These are phyloP conservation scores for Isoperla grammatica DNA, from an alignment of 2,888 invertebrate species.

Conservation along the genomic window DNA sequence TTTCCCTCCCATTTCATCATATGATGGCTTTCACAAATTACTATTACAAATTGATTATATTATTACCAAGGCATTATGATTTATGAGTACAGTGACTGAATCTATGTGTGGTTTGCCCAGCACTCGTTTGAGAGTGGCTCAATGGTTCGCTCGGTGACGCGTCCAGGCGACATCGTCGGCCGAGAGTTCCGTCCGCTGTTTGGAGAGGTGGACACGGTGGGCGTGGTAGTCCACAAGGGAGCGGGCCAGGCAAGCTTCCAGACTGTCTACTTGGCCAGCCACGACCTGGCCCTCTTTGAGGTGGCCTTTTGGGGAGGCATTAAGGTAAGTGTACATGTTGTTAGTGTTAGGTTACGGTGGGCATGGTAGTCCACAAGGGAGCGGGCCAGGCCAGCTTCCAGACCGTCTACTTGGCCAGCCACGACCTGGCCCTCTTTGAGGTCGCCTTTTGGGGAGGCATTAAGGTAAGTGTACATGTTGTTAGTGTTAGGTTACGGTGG, in stretches of 20 bases:
- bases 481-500: slow-evolving; percentile 69
- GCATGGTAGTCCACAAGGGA: slow-evolving; percentile 56
- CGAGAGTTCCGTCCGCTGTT: slow-evolving; percentile 46
- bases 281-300: slow-evolving; percentile 48
- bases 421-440: slow-evolving; percentile 48
- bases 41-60: too few species aligned
- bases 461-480: slow-evolving; percentile 40
- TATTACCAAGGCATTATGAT: too few species aligned
- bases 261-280: slow-evolving; percentile 55
- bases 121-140: slow-evolving; percentile 34
- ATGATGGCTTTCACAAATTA: too few species aligned
- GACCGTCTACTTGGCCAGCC: slow-evolving; percentile 55
- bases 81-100: too few species aligned
- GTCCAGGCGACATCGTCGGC: slow-evolving; percentile 46
- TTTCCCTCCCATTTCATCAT: too few species aligned
- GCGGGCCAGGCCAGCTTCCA: slow-evolving; percentile 44
- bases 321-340: slow-evolving; percentile 40
- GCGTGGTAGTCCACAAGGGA: slow-evolving; percentile 56
- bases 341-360: slow-evolving; percentile 69
- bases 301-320: slow-evolving; percentile 53
- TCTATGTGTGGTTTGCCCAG: too few species aligned
- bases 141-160: slow-evolving; percentile 39
- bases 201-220: slow-evolving; percentile 69
- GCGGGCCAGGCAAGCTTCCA: slow-evolving; percentile 44
- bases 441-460: slow-evolving; percentile 53